A percentile compares a stretch with the other conserved stretches of the same genome.
Conservation (phyloP, 30 jellyfish, hydroid and myxozoan genomes). For the Aurelia coerulea region DNA sequence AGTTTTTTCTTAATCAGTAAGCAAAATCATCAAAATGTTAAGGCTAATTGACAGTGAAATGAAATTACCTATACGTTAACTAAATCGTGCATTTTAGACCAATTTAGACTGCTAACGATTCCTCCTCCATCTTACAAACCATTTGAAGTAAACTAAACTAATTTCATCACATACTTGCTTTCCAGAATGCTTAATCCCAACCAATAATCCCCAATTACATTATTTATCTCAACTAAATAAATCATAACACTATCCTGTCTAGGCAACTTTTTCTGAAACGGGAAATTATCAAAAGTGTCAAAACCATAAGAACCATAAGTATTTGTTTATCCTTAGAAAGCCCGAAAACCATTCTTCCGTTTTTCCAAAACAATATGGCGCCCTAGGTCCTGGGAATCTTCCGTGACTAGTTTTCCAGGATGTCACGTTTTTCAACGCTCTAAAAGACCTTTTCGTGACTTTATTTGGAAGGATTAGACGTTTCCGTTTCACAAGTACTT, state of each 20-base stretch:
- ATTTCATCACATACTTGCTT: not conserved
- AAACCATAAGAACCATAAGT: too few species aligned
- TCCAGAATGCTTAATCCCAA: not conserved
- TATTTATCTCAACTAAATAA: not conserved
- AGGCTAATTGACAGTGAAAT: too few species aligned
- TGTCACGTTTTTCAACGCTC: not conserved
- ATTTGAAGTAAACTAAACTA: too few species aligned
- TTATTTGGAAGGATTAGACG: slow-evolving; percentile 4
- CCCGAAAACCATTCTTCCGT: too few species aligned
- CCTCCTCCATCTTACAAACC: too few species aligned
- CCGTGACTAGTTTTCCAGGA: slow-evolving; percentile 9
- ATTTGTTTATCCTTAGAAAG: too few species aligned
- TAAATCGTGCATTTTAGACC: too few species aligned
- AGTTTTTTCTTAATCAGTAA: too few species aligned
- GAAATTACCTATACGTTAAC: too few species aligned
- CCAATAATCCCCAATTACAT: not conserved
- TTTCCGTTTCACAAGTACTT: not conserved
- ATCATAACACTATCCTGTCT: not conserved
- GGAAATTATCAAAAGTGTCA: not conserved
- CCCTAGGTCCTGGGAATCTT: not conserved
- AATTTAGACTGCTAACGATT: too few species aligned
- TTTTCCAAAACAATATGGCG: not conserved
- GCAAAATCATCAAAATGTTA: too few species aligned
- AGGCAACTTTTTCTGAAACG: not conserved
- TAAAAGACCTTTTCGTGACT: not conserved